Evolutionary conservation across 2,797 vertebrate genomes (phyloP).

Genomic region (Molossus alvarezi): DNA sequence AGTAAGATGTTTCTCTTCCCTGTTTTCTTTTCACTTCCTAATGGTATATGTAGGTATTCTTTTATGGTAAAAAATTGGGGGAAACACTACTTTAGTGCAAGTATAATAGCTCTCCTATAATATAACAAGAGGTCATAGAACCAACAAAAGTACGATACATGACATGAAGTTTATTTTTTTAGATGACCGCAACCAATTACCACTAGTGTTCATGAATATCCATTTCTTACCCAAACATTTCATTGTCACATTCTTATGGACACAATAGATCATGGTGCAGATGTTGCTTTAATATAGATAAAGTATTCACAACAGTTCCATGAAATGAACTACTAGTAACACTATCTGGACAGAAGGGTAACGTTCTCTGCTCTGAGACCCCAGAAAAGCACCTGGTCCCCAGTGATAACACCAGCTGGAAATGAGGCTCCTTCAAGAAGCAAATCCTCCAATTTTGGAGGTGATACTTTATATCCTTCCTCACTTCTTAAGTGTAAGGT

Average conservation of each 20-base stretch:
- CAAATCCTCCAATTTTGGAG: not conserved
- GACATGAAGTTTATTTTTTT: not conserved
- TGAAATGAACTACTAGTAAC: not conserved
- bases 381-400: accelerated
- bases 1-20: not conserved
- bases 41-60: not conserved
- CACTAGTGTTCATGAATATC: not conserved
- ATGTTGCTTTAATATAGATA: not conserved
- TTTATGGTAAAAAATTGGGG: not conserved
- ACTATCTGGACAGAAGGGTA: not conserved
- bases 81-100: not conserved
- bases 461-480: not conserved
- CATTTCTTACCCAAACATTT: not conserved
- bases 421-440: not conserved
- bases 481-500: not conserved
- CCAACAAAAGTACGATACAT: not conserved
- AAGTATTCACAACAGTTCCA: not conserved
- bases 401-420: not conserved
- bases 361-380: not conserved
- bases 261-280: not conserved
- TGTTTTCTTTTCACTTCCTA: not conserved
- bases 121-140: not conserved
- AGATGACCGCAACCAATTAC: not conserved
- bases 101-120: not conserved
- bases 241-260: not conserved